phyloP scores from a whole-genome alignment of 2,113 vertebrate species.

The Marmota monax region DNA sequence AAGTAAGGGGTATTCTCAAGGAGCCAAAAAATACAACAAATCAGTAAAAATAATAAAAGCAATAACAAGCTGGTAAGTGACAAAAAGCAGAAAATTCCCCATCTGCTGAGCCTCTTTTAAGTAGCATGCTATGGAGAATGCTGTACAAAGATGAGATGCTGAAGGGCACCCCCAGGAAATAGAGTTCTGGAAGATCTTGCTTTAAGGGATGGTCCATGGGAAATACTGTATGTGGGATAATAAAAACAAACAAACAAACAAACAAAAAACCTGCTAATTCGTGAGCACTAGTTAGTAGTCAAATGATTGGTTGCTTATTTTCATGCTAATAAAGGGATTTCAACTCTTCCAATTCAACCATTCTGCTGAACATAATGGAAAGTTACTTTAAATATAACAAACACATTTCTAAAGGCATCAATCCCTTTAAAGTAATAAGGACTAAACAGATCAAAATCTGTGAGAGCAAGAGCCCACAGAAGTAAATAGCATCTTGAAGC shows the following conservation, averaged over 20 bases:
- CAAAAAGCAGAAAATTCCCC: background rate
- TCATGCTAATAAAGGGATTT: background rate
- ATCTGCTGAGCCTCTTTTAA: background rate
- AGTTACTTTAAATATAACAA: background rate
- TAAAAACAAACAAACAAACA: background rate
- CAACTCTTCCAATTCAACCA: background rate
- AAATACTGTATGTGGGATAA: background rate
- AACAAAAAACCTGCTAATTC: background rate
- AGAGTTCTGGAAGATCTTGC: background rate
- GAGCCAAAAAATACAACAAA: background rate
- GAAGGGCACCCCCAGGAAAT: background rate
- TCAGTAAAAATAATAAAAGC: background rate
- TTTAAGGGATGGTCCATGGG: background rate
- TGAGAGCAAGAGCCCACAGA: background rate
- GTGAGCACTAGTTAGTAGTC: background rate
- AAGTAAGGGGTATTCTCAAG: background rate
- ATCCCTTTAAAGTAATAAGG: background rate
- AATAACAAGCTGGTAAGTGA: background rate
- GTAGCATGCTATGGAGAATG: background rate
- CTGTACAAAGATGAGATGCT: background rate
- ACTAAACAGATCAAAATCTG: background rate
- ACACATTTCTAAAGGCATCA: background rate
- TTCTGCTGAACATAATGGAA: background rate
- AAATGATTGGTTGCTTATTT: background rate
- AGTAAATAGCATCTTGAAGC: background rate